Conservation (phyloP, 2,113 vertebrate genomes). For the Axis porcinus region DNA sequence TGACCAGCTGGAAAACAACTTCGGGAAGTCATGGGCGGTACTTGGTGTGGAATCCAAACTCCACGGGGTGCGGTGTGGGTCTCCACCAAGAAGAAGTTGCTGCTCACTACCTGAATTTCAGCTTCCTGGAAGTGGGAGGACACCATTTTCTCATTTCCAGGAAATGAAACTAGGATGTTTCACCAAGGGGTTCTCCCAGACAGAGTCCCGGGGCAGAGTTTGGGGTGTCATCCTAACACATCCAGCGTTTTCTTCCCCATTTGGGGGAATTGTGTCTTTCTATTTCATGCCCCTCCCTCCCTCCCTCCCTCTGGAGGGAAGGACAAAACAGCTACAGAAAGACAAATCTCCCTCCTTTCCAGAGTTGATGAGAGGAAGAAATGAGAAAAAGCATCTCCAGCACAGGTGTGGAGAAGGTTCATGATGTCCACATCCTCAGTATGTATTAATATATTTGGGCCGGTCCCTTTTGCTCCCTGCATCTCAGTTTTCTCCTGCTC, state of each 20-base stretch:
- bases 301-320: not conserved
- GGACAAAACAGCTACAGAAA: not conserved
- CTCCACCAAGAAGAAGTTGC: not conserved
- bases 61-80: not conserved
- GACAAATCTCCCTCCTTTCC: not conserved
- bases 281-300: not conserved
- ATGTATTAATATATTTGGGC: not conserved
- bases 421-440: not conserved
- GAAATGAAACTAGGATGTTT: not conserved
- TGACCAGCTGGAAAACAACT: not conserved
- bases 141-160: not conserved
- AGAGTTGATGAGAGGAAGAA: not conserved
- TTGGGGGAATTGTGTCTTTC: not conserved
- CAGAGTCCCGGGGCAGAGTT: not conserved
- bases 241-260: not conserved
- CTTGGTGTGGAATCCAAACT: not conserved
- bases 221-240: not conserved
- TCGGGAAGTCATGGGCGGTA: not conserved
- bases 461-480: not conserved
- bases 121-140: not conserved
- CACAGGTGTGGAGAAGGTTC: not conserved
- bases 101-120: not conserved
- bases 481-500: not conserved
- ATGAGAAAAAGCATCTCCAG: not conserved
- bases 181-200: not conserved